Evolutionary conservation across 2,888 invertebrate species (phyloP).

Genomic region (Apamea monoglypha): DNA sequence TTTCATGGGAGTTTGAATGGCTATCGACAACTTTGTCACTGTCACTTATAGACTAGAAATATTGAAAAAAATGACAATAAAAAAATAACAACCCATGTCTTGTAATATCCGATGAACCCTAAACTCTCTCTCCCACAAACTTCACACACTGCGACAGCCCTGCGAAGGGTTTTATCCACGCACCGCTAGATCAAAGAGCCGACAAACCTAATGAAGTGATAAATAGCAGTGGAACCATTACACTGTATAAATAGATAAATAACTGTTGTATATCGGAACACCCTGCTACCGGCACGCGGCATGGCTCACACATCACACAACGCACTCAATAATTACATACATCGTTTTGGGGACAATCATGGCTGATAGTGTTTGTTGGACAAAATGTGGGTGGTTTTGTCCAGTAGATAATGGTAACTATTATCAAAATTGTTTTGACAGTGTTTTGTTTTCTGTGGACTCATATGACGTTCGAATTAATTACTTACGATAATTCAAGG

Average conservation of each 20-base stretch:
- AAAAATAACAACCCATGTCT: background rate
- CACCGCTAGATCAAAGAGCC: constrained; percentile 74
- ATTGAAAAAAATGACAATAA: too few relatives aligned
- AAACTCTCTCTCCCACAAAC: background rate
- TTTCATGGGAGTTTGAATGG: too few relatives aligned
- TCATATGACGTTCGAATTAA: background rate
- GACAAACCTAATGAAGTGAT: constrained; percentile 75
- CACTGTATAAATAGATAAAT: constrained; percentile 65
- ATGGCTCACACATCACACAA: background rate
- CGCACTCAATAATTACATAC: constrained; percentile 37
- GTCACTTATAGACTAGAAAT: too few relatives aligned
- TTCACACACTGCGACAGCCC: constrained; percentile 54
- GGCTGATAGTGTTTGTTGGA: background rate
- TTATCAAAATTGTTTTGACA: constrained; percentile 1
- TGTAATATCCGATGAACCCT: background rate
- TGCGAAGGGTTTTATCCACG: constrained; percentile 60
- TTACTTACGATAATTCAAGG: background rate
- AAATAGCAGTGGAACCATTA: constrained; percentile 69
- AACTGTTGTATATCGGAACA: constrained; percentile 50
- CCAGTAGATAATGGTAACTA: background rate
- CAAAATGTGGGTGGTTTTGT: background rate
- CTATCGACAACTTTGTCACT: too few relatives aligned
- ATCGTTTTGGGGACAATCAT: constrained; percentile 4
- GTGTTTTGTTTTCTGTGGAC: background rate
- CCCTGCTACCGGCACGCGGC: constrained; percentile 14